Conservation (phyloP, 1,140 invertebrate genomes). For the Calosoma granatense region DNA sequence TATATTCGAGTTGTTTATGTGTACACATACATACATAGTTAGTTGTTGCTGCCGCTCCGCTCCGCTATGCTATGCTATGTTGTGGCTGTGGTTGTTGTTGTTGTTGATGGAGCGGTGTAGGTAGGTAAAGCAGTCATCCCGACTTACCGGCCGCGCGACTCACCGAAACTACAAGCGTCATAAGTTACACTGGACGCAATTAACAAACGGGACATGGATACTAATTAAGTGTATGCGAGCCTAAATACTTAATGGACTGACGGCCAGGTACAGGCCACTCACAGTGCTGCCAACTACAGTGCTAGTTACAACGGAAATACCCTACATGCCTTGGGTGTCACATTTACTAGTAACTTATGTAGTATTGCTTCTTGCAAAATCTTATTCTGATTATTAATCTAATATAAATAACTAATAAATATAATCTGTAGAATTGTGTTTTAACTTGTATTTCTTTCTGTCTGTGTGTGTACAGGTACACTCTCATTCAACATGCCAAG, state of each 20-base stretch:
- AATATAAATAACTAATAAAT: too few relatives aligned
- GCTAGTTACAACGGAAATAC: not conserved
- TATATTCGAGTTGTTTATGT: slow-evolving; percentile 6
- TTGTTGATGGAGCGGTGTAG: not conserved
- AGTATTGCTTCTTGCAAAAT: too few relatives aligned
- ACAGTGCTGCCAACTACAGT: not conserved
- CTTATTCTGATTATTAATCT: too few relatives aligned
- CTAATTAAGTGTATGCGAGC: slow-evolving; percentile 1
- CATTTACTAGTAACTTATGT: too few relatives aligned
- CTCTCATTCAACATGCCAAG: slow-evolving; percentile 49
- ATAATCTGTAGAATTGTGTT: too few relatives aligned
- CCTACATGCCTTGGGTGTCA: too few relatives aligned
- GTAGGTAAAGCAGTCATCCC: too few relatives aligned
- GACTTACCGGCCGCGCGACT: not conserved
- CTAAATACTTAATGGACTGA: slow-evolving; percentile 1
- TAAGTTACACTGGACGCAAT: slow-evolving; percentile 1
- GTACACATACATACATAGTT: not conserved
- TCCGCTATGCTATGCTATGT: not conserved
- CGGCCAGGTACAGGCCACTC: too few relatives aligned
- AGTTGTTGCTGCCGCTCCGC: not conserved
- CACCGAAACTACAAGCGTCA: slow-evolving; percentile 1
- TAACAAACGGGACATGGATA: not conserved
- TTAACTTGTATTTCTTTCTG: too few relatives aligned
- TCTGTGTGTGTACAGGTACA: slow-evolving; percentile 40
- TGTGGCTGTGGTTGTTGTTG: too few relatives aligned